Evolutionary conservation across 2,113 vertebrate genomes (phyloP).

Genomic region (Ammodytes dubius): DNA sequence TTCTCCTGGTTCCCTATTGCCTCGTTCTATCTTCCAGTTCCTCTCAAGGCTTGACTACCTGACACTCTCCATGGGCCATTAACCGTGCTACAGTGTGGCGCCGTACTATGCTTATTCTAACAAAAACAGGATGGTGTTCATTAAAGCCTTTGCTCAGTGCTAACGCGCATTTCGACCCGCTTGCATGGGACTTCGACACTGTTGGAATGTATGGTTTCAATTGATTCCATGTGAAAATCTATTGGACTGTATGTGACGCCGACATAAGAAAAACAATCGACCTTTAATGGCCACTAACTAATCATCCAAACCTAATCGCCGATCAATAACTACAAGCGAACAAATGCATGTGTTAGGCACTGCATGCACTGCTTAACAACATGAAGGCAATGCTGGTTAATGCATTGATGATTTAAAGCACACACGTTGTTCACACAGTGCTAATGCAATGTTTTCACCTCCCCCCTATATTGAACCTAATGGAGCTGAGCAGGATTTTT

Average conservation of each 20-base stretch:
- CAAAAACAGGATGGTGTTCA: slow-evolving; percentile 23
- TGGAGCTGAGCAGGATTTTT: not conserved
- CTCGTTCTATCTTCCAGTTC: not conserved
- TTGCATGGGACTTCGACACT: not conserved
- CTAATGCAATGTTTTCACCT: not conserved
- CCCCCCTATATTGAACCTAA: not conserved
- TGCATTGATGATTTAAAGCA: not conserved
- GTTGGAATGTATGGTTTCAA: slow-evolving; percentile 10
- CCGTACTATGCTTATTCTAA: slow-evolving; percentile 15
- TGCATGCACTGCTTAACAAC: slow-evolving; percentile 3
- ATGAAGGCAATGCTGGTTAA: not conserved
- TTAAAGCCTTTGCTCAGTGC: slow-evolving; percentile 21
- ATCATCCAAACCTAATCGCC: not conserved
- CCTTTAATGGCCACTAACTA: not conserved
- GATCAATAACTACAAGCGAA: slow-evolving; percentile 6
- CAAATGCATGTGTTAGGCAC: not conserved
- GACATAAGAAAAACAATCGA: not conserved
- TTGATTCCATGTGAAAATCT: slow-evolving; percentile 9
- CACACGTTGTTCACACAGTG: not conserved
- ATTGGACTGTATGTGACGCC: not conserved
- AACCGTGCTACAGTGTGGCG: not conserved
- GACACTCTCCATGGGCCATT: slow-evolving; percentile 19
- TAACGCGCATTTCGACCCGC: not conserved
- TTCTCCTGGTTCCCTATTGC: not conserved
- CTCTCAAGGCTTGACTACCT: not conserved